Evolutionary conservation across 2,797 vertebrate species (phyloP).

Genomic region (Thripadectes ignobilis): DNA sequence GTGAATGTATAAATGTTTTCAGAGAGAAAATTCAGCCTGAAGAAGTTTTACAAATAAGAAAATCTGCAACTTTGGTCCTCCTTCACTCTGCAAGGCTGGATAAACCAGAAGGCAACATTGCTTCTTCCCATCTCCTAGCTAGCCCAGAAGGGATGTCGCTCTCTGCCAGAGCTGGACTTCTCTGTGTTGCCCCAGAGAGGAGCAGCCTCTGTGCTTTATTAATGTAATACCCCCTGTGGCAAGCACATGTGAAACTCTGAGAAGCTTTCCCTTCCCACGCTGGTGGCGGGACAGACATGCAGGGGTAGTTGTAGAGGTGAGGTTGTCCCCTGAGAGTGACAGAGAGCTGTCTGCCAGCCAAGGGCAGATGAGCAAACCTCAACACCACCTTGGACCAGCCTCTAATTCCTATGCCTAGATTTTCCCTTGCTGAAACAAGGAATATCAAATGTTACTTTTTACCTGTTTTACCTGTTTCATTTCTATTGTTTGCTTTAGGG

Average conservation of each 20-base stretch:
- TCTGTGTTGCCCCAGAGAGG: background rate
- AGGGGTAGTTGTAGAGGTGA: accelerated
- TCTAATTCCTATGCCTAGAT: background rate
- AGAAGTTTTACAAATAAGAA: background rate
- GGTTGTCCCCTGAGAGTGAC: accelerated
- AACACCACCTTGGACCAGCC: background rate
- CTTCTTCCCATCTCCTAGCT: background rate
- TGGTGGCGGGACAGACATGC: background rate
- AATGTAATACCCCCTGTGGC: too few relatives aligned
- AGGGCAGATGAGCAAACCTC: background rate
- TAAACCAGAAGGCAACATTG: accelerated
- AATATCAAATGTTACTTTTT: background rate
- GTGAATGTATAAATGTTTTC: background rate
- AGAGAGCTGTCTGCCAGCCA: background rate
- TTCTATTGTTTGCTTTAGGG: background rate
- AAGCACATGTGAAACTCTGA: background rate
- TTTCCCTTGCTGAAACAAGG: background rate
- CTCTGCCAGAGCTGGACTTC: accelerated
- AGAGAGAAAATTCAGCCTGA: background rate
- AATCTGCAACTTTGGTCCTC: background rate
- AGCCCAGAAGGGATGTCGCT: accelerated
- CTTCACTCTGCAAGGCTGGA: background rate
- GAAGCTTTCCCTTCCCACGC: accelerated
- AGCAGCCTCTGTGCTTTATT: background rate
- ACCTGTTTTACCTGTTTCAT: background rate